Conservation (phyloP, 2,113 vertebrate species). For the Galemys pyrenaicus region DNA sequence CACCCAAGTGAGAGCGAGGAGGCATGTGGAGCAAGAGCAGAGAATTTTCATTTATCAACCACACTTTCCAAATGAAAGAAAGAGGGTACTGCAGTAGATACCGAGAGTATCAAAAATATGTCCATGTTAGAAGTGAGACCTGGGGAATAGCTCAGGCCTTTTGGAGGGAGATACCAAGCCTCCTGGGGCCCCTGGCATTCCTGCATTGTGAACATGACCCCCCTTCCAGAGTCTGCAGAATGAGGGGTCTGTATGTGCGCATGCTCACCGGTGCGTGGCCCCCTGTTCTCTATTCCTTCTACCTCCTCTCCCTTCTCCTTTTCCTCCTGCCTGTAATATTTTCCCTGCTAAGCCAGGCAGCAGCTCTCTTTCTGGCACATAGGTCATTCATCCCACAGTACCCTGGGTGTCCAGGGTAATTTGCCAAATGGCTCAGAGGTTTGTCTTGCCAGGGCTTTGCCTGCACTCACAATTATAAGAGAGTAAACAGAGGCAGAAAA, state of each 20-base stretch:
- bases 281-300: not conserved
- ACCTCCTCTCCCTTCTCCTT: too few species aligned
- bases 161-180: fast-evolving
- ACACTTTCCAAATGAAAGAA: not conserved
- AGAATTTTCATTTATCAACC: not conserved
- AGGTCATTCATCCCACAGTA: not conserved
- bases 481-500: not conserved
- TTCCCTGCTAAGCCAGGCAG: not conserved
- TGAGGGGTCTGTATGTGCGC: not conserved
- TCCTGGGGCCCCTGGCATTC: not conserved
- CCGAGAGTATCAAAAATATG: not conserved
- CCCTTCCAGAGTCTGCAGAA: not conserved
- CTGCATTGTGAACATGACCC: not conserved
- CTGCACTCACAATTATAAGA: not conserved
- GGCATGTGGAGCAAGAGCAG: not conserved
- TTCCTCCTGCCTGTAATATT: fast-evolving
- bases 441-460: not conserved
- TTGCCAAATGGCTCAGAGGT: slow-evolving; percentile 8
- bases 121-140: not conserved
- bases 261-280: fast-evolving
- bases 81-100: not conserved
- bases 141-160: fast-evolving
- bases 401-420: not conserved
- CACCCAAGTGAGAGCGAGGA: not conserved
- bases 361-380: not conserved